Evolutionary conservation across 2,113 vertebrate genomes (phyloP).

Genomic region (Strix aluco): DNA sequence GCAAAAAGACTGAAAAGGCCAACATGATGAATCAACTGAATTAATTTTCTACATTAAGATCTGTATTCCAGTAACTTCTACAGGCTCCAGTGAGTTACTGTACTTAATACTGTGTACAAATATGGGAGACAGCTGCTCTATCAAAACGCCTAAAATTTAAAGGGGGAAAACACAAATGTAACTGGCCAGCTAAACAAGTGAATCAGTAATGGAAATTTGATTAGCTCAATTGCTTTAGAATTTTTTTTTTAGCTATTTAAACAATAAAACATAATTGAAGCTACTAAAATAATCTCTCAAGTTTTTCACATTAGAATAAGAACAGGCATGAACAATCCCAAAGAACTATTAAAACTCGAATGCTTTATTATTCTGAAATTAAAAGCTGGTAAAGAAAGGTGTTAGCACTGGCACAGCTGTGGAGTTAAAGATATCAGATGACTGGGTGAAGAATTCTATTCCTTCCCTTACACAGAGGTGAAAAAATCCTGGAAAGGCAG

Average conservation of each 20-base stretch:
- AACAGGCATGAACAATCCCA: neutral
- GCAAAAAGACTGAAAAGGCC: neutral
- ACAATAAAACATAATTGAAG: neutral
- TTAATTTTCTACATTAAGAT: neutral
- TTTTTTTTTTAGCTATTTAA: neutral
- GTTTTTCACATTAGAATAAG: neutral
- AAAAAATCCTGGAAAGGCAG: neutral
- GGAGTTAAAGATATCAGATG: neutral
- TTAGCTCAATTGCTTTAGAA: neutral
- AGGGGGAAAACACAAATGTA: neutral
- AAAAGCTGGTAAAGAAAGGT: neutral
- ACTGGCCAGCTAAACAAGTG: neutral
- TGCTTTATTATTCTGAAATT: neutral
- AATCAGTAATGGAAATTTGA: neutral
- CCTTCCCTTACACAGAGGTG: fast-evolving
- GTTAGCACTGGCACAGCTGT: neutral
- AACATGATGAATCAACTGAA: neutral
- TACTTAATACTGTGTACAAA: neutral
- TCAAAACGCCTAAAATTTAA: neutral
- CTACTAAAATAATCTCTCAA: neutral
- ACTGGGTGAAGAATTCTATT: neutral
- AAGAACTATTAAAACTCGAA: neutral
- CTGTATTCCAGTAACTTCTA: neutral
- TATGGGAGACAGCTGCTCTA: neutral
- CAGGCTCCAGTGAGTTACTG: neutral